Conservation (phyloP, 2,888 invertebrate genomes). For the Copidosoma aretas region DNA sequence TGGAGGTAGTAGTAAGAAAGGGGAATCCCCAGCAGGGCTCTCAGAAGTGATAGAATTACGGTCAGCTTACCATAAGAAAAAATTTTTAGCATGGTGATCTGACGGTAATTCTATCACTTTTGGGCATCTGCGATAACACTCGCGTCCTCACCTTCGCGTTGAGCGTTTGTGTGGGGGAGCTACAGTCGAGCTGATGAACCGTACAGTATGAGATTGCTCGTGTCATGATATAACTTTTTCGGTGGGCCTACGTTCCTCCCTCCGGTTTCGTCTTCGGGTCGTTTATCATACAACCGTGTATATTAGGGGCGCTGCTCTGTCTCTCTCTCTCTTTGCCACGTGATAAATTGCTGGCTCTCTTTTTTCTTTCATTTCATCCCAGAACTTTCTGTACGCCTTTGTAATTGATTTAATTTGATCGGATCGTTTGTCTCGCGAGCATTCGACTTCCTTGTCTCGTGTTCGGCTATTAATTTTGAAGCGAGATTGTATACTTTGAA, state of each 20-base stretch:
- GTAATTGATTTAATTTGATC: not conserved
- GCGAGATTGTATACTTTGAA: not conserved
- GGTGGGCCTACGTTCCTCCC: not conserved
- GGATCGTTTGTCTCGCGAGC: not conserved
- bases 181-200: slow-evolving; percentile 27
- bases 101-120: too few species aligned
- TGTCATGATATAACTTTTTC: slow-evolving; percentile 13
- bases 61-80: too few species aligned
- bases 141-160: slow-evolving; percentile 20
- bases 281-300: slow-evolving; percentile 8
- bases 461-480: not conserved
- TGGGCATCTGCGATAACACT: slow-evolving; percentile 24
- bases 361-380: not conserved
- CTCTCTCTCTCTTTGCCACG: not conserved
- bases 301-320: not conserved
- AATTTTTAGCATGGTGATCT: too few species aligned
- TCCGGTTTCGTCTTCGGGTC: not conserved
- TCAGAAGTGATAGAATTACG: too few species aligned
- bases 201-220: slow-evolving; percentile 13
- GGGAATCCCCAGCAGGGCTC: too few species aligned
- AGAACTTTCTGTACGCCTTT: not conserved
- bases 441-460: not conserved
- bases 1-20: too few species aligned
- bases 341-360: slow-evolving; percentile 2
- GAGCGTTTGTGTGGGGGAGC: too few species aligned